Evolutionary conservation across 2,888 invertebrate genomes (phyloP), one percentile per base, ranked within the genome.

Genomic region (Lasioglossum malachurum): DNA sequence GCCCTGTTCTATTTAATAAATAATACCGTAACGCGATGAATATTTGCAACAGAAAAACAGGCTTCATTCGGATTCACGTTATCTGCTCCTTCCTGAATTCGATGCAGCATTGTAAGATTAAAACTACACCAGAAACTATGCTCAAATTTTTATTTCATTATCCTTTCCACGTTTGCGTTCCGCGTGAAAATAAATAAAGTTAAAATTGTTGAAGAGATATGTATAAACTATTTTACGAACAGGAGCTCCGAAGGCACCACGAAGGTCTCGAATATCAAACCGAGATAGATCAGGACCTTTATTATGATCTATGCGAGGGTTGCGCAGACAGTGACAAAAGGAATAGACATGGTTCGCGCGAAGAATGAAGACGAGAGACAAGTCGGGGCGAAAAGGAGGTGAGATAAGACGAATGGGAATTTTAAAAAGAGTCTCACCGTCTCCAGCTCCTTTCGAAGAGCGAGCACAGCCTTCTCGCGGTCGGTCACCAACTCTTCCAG

Each of bases 401-500:
- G 60, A 82, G 67, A 46, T 35, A 49, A 35, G 69, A 67, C 38
- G 72, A 53, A 44, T n/a, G 14, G 46, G 23, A 64, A 69, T 60
- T 46, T 44, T 77, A 69, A n/a, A 23, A 35, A 4, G 41, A 4
- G 72, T 87, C 95, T 94, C 96, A 99, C 98, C 97, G 97, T 98
- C 94, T 99, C 99, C 88, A 99, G 96, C 96, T 99, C 99, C 93
- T 98, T 97, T 91, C 98, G 96, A 71, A 99, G 96, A 19, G 98
- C 97, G 90, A 98, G 96, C 31, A 99, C 98, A 16, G 99, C 98
- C 92, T 98, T 98, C 95, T 99, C 99, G 89, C 99, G 96, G 95
- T 99, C 98, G 0, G 98, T 97, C 5, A 99, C 99, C 90, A 99
- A 96, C 96, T 99, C 99, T 95, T 99, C 99, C 90, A 99, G 96